phyloP scores from a whole-genome alignment of 2,797 vertebrate species.

The Tarsius wallacei region DNA sequence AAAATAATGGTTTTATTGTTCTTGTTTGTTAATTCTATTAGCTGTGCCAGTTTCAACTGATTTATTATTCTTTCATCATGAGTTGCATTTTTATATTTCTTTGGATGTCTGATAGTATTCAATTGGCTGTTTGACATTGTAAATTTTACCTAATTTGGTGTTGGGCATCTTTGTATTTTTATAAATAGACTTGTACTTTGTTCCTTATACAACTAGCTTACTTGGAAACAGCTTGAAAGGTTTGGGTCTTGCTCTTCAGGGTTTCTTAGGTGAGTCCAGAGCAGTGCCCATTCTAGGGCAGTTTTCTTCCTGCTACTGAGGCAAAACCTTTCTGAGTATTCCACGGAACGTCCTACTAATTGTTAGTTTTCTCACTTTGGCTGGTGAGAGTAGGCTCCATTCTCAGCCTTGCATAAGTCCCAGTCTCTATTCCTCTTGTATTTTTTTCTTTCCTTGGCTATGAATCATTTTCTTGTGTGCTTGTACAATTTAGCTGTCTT shows the following conservation, averaged over 20 bases:
- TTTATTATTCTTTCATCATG: neutral
- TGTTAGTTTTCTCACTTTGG: neutral
- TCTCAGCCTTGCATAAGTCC: neutral
- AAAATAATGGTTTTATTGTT: neutral
- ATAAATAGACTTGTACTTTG: neutral
- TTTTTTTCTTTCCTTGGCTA: neutral
- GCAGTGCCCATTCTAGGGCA: neutral
- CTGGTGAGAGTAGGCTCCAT: neutral
- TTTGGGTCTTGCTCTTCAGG: neutral
- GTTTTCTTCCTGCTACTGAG: neutral
- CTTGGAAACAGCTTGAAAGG: neutral
- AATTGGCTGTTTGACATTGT: neutral
- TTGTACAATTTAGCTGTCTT: neutral
- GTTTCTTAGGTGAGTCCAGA: neutral
- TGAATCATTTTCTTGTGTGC: neutral
- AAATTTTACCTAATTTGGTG: neutral
- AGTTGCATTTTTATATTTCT: neutral
- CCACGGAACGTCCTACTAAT: neutral
- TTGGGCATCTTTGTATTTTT: neutral
- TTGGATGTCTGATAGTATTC: neutral
- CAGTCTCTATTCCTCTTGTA: neutral
- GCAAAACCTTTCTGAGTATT: neutral
- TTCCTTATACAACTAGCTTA: neutral
- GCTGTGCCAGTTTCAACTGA: neutral
- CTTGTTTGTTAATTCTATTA: neutral